Conservation (phyloP, 2,888 invertebrate species). For the Scaptomyza cyrtandrae region DNA sequence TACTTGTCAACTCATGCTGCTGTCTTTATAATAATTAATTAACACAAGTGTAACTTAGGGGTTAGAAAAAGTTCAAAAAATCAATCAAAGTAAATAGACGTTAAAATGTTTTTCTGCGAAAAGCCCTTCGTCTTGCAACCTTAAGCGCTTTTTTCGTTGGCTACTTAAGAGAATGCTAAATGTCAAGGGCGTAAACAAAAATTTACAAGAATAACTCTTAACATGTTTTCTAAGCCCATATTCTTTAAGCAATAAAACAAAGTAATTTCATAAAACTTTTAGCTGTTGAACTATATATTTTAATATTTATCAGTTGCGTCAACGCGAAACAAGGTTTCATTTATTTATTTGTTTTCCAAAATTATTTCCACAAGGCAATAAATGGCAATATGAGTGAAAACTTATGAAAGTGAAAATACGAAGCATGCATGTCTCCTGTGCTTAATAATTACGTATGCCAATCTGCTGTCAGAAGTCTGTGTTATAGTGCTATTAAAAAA, state of each 20-base stretch:
- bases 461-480: conserved; percentile 42
- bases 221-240: background rate
- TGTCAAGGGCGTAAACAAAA: background rate
- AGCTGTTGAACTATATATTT: background rate
- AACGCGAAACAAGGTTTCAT: background rate
- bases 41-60: background rate
- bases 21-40: background rate
- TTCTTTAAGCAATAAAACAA: background rate
- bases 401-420: background rate
- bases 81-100: background rate
- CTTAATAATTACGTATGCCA: conserved; percentile 39
- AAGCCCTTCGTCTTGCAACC: background rate
- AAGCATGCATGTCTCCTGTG: background rate
- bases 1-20: background rate
- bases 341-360: conserved; percentile 10
- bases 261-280: background rate
- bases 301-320: background rate
- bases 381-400: background rate
- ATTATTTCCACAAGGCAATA: background rate
- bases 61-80: no score
- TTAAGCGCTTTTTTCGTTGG: background rate
- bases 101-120: background rate
- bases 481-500: background rate
- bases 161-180: background rate
- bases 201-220: background rate